Conservation (phyloP, 2,113 vertebrate genomes). For the Petroica traversi region DNA sequence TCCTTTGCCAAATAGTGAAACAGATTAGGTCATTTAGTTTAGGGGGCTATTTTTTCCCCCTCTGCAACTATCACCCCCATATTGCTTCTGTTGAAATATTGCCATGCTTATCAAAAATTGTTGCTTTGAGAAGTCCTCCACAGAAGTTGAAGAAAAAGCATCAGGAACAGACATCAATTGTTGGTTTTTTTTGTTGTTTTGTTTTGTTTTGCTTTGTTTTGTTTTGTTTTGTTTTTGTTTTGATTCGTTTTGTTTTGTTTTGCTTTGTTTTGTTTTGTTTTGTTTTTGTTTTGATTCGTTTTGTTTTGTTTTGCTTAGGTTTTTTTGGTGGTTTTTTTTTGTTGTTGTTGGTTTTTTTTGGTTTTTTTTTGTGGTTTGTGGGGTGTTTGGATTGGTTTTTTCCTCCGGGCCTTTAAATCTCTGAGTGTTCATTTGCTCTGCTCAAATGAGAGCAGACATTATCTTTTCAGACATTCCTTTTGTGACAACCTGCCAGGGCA, state of each 20-base stretch:
- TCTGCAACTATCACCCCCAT: neutral
- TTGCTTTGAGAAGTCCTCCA: neutral
- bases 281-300: neutral
- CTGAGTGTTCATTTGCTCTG: neutral
- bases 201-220: neutral
- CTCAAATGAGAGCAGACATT: neutral
- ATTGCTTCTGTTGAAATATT: neutral
- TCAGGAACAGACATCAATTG: neutral
- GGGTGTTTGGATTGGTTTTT: too few relatives aligned
- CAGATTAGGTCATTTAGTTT: neutral
- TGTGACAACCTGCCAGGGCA: rapidly evolving
- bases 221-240: neutral
- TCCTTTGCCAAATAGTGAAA: neutral
- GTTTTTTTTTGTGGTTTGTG: too few relatives aligned
- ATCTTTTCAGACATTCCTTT: neutral
- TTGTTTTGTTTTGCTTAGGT: neutral
- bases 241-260: neutral
- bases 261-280: too few relatives aligned
- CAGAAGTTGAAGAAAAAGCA: neutral
- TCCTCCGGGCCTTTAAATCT: neutral
- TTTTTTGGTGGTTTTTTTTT: too few relatives aligned
- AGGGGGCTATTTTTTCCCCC: rapidly evolving
- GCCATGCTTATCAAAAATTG: neutral
- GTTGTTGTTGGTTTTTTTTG: neutral
- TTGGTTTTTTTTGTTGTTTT: neutral